Percentiles rank a stretch among this genome's conserved stretches.
Evolutionary conservation across 2,113 vertebrate species (phyloP).

Genomic region (Periophthalmodon schlosseri): DNA sequence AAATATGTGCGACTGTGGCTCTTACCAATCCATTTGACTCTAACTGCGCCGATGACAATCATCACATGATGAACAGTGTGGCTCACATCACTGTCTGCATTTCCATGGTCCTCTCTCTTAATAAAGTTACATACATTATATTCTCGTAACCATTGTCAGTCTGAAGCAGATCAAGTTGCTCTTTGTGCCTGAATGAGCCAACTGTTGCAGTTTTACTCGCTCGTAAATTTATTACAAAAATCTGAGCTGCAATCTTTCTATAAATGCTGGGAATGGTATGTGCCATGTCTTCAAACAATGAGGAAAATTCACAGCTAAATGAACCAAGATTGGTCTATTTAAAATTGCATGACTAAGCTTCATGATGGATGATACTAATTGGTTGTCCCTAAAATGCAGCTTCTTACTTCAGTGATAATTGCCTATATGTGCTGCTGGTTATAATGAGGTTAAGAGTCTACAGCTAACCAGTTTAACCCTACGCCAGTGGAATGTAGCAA

Average conservation of each 20-base stretch:
- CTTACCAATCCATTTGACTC: conserved; percentile 21
- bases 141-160: conserved; percentile 1
- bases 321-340: neutral
- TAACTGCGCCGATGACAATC: conserved; percentile 30
- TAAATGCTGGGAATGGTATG: neutral
- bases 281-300: neutral
- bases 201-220: neutral
- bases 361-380: neutral
- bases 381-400: neutral
- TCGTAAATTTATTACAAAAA: neutral
- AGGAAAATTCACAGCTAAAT: neutral
- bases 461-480: neutral
- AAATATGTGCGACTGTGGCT: neutral
- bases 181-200: neutral
- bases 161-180: neutral
- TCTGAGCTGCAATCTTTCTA: neutral
- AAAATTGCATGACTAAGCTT: neutral
- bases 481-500: neutral
- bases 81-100: conserved; percentile 21
- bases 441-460: neutral
- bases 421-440: too few relatives aligned
- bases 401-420: neutral
- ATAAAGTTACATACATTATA: conserved; percentile 14
- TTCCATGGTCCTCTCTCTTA: conserved; percentile 10
- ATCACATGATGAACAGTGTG: conserved; percentile 44